Conservation (phyloP, 2,888 invertebrate genomes). For the Periphyllus acericola region DNA sequence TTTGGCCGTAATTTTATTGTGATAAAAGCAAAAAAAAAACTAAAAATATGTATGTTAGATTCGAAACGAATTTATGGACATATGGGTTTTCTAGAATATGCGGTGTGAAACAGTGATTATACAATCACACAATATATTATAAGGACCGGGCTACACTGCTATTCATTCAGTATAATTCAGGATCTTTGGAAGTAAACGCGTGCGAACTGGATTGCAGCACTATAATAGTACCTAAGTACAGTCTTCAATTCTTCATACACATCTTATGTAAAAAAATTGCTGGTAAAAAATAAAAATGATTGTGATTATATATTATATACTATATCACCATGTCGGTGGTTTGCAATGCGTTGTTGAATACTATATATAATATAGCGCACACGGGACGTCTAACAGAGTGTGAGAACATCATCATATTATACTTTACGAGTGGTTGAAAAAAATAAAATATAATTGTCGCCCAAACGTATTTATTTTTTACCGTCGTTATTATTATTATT, state of each 20-base stretch:
- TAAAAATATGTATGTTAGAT: too few relatives aligned
- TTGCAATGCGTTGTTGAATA: not conserved
- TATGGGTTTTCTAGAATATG: not conserved
- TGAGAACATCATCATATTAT: conserved; percentile 28
- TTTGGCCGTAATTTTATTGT: too few relatives aligned
- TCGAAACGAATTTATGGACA: not conserved
- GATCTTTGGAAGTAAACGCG: conserved; percentile 24
- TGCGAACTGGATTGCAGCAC: not conserved
- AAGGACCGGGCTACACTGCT: not conserved
- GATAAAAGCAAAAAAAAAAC: too few relatives aligned
- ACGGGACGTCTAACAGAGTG: conserved; percentile 15
- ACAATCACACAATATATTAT: not conserved
- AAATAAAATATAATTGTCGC: conserved; percentile 34
- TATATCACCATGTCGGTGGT: not conserved
- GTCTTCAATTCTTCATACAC: not conserved
- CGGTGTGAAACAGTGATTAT: conserved; percentile 6
- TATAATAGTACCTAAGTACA: not conserved
- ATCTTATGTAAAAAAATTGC: not conserved
- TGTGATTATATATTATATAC: not conserved
- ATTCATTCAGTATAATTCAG: conserved; percentile 9
- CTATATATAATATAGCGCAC: not conserved
- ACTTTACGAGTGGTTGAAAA: conserved; percentile 34
- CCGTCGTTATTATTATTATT: conserved; percentile 23
- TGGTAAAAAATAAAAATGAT: conserved; percentile 3
- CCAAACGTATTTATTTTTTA: conserved; percentile 46